Conservation (phyloP, 1,140 invertebrate genomes). For the Penaeus indicus region DNA sequence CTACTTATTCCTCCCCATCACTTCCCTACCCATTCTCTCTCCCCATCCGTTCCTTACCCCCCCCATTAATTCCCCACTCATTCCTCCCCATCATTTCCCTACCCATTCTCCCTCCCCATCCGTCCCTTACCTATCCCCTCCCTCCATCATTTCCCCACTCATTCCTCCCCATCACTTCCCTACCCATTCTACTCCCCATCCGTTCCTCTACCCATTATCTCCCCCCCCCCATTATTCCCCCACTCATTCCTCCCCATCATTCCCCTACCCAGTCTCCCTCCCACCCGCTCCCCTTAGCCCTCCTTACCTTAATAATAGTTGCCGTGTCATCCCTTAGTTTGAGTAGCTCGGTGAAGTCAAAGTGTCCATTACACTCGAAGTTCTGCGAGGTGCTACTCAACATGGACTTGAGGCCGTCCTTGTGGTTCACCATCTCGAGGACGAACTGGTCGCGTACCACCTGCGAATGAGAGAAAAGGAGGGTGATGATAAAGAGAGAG, state of each 20-base stretch:
- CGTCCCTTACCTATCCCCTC: background rate
- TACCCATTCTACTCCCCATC: background rate
- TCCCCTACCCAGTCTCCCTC: background rate
- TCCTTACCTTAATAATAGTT: slow-evolving; percentile 59
- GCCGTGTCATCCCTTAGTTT: slow-evolving; percentile 56
- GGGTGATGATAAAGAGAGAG: too few species aligned
- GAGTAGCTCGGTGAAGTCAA: slow-evolving; percentile 52
- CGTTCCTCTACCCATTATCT: background rate
- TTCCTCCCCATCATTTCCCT: background rate
- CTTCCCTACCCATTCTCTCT: background rate
- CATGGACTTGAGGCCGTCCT: slow-evolving; percentile 55
- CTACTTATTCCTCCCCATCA: background rate
- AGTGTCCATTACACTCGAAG: slow-evolving; percentile 61
- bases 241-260: background rate
- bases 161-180: background rate
- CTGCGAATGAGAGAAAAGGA: slow-evolving; percentile 24
- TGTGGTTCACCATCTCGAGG: slow-evolving; percentile 56
- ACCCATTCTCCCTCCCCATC: background rate
- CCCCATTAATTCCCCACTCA: background rate
- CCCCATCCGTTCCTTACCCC: background rate
- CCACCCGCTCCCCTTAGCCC: background rate
- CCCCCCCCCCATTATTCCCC: too few species aligned
- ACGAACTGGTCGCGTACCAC: slow-evolving; percentile 61
- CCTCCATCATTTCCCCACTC: background rate
- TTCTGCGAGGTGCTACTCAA: slow-evolving; percentile 53